Percentiles rank a stretch among this genome's conserved stretches.
These are phyloP conservation scores for Reinhardtius hippoglossoides DNA, from an alignment of 2,113 vertebrate species.

Conservation along the genomic window DNA sequence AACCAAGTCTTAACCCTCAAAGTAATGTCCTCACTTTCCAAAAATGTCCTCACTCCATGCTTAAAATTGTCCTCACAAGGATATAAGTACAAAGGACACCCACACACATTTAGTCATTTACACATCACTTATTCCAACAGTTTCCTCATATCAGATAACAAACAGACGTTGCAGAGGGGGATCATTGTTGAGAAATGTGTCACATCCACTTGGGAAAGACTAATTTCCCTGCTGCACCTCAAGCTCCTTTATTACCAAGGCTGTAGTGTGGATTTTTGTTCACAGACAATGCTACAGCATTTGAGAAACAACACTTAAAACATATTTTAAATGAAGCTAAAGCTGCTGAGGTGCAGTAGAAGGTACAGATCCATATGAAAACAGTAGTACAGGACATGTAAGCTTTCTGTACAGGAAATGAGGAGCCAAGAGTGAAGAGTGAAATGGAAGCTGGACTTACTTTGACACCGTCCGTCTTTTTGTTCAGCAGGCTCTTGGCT, in stretches of 20 bases:
- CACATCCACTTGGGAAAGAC: not conserved
- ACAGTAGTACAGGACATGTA: not conserved
- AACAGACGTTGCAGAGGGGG: not conserved
- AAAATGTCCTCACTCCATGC: too few relatives aligned
- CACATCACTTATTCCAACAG: slow-evolving; percentile 25
- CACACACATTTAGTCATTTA: slow-evolving; percentile 17
- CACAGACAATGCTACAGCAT: too few relatives aligned
- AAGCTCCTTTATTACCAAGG: not conserved
- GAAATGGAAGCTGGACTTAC: slow-evolving; percentile 79
- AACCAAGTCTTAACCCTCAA: too few relatives aligned
- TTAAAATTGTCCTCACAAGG: too few relatives aligned
- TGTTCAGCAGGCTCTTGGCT: slow-evolving; percentile 94
- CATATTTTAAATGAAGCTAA: not conserved
- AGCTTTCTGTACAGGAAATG: not conserved
- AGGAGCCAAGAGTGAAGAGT: not conserved
- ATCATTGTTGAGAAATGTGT: slow-evolving; percentile 18
- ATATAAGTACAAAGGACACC: too few relatives aligned
- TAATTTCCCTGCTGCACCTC: not conserved
- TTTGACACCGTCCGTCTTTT: slow-evolving; percentile 96
- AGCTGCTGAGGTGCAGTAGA: not conserved
- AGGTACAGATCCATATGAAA: not conserved
- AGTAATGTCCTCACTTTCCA: too few relatives aligned
- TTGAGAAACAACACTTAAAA: not conserved
- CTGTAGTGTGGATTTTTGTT: not conserved
- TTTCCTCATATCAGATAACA: slow-evolving; percentile 3